Conservation (phyloP, 2,113 vertebrate species). For the Osmerus eperlanus region DNA sequence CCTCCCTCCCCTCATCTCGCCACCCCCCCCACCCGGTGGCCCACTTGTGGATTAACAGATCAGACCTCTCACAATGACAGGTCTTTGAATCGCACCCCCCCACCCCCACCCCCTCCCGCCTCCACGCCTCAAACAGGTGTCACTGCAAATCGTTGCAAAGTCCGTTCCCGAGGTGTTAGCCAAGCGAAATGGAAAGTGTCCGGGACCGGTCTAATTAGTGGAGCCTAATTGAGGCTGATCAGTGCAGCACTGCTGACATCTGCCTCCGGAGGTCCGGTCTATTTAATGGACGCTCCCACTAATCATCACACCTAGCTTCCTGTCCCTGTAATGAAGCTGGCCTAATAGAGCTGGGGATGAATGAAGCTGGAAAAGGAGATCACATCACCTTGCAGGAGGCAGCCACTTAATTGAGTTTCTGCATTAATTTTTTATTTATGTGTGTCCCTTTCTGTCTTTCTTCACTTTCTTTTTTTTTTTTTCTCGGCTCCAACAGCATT, state of each 20-base stretch:
- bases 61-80: slow-evolving; percentile 49
- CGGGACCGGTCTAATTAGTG: slow-evolving; percentile 12
- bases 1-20: slow-evolving; percentile 21
- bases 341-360: slow-evolving; percentile 2
- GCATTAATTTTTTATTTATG: not conserved
- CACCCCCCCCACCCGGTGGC: slow-evolving; percentile 26
- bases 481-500: slow-evolving; percentile 16
- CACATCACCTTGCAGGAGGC: not conserved
- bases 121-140: slow-evolving; percentile 6
- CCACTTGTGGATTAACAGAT: slow-evolving; percentile 62
- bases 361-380: not conserved
- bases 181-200: not conserved
- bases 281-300: slow-evolving; percentile 10
- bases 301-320: slow-evolving; percentile 2
- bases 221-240: slow-evolving; percentile 11
- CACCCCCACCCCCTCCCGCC: not conserved
- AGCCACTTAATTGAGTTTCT: not conserved
- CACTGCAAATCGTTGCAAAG: too few relatives aligned
- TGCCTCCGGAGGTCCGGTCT: slow-evolving; percentile 14
- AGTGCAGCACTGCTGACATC: not conserved
- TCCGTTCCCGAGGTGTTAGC: not conserved
- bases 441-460: not conserved
- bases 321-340: slow-evolving; percentile 10
- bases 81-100: slow-evolving; percentile 47
- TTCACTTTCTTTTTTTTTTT: not conserved